phyloP scores from a whole-genome alignment of 1,140 invertebrate species.

The Lutraria rhynchaena region DNA sequence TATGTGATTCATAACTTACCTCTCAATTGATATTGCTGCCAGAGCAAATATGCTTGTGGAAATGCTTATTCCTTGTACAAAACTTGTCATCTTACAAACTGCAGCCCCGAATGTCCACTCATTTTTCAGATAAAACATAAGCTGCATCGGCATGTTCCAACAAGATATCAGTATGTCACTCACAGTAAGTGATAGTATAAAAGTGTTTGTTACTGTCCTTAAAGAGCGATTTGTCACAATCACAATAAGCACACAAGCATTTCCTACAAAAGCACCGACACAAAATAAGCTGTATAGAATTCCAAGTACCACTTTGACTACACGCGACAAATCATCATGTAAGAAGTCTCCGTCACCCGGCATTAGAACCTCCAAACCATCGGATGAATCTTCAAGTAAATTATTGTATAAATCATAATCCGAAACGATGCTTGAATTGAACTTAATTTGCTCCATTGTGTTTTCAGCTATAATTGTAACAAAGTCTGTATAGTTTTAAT shows the following conservation, averaged over 20 bases:
- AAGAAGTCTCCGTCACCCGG: slow-evolving; percentile 21
- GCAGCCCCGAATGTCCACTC: slow-evolving; percentile 48
- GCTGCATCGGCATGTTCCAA: slow-evolving; percentile 61
- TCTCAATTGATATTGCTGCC: slow-evolving; percentile 52
- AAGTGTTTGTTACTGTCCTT: slow-evolving; percentile 71
- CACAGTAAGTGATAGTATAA: slow-evolving; percentile 68
- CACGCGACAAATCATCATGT: slow-evolving; percentile 27
- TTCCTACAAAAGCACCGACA: slow-evolving; percentile 32
- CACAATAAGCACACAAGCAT: slow-evolving; percentile 44
- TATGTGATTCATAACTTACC: too few species aligned
- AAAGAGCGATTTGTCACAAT: slow-evolving; percentile 54
- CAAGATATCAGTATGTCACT: slow-evolving; percentile 48
- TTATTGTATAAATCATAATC: not conserved
- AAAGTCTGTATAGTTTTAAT: too few species aligned
- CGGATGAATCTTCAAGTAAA: not conserved
- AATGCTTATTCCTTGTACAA: slow-evolving; percentile 57
- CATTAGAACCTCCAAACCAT: slow-evolving; percentile 2
- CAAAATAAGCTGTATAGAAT: slow-evolving; percentile 58
- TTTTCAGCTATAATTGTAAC: too few species aligned
- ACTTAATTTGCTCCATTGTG: too few species aligned
- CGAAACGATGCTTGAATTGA: too few species aligned
- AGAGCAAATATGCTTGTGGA: slow-evolving; percentile 59
- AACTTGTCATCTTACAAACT: slow-evolving; percentile 61
- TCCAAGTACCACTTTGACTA: slow-evolving; percentile 39
- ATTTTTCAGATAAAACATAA: slow-evolving; percentile 57